Evolutionary conservation across 2,797 vertebrate species (phyloP).

Genomic region (Poeciliopsis presidionis): DNA sequence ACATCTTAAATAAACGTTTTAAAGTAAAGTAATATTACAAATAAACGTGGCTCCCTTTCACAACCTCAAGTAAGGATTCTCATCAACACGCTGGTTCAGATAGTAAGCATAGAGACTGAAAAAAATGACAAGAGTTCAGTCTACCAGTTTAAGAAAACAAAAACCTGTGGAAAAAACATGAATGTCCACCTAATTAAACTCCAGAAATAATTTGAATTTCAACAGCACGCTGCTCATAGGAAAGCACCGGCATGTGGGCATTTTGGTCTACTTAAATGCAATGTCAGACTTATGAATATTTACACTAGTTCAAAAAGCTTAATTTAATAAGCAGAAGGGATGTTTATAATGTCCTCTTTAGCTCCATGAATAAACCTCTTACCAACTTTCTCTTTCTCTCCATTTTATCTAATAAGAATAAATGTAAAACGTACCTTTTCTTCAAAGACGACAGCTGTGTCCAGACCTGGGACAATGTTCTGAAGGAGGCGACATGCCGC

Average conservation of each 20-base stretch:
- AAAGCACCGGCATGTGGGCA: background rate
- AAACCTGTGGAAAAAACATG: background rate
- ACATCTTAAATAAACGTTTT: background rate
- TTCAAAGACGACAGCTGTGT: slow-evolving; percentile 93
- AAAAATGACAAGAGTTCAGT: background rate
- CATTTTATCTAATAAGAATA: background rate
- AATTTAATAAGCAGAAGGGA: background rate
- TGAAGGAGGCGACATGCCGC: slow-evolving; percentile 92
- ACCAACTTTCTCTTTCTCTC: background rate
- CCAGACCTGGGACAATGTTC: slow-evolving; percentile 95
- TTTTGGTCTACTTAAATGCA: background rate
- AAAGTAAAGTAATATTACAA: background rate
- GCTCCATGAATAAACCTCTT: background rate
- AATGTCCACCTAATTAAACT: background rate
- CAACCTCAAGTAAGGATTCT: too few relatives aligned
- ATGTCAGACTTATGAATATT: background rate
- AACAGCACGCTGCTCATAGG: background rate
- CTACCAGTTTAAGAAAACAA: background rate
- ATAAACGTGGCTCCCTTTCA: background rate
- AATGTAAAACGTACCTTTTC: slow-evolving; percentile 85
- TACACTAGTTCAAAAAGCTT: background rate
- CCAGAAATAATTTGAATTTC: background rate
- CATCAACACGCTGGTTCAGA: background rate
- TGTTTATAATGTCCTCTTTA: background rate
- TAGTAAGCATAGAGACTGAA: background rate